Conservation (phyloP, 2,797 vertebrate genomes). For the Myotis myotis region DNA sequence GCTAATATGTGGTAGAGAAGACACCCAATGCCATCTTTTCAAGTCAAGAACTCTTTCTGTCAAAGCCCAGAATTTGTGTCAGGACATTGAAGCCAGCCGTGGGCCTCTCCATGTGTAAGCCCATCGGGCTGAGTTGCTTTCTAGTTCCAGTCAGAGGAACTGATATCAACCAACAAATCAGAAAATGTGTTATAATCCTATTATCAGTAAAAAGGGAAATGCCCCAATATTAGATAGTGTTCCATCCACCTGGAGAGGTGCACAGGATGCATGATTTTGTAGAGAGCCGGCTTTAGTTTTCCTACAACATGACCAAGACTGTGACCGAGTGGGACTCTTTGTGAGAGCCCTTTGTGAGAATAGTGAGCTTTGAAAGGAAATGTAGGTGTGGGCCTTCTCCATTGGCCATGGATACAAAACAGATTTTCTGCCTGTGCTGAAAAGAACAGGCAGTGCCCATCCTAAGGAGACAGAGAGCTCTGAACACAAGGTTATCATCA, state of each 20-base stretch:
- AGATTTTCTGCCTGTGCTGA: conserved; percentile 40
- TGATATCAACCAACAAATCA: not conserved
- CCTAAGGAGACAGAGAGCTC: not conserved
- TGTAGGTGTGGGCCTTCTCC: not conserved
- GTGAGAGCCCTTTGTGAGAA: not conserved
- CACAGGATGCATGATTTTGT: not conserved
- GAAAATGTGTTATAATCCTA: not conserved
- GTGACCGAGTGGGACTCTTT: not conserved
- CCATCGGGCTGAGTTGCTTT: not conserved
- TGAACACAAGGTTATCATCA: not conserved
- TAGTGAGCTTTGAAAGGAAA: conserved; percentile 18
- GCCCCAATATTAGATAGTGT: not conserved
- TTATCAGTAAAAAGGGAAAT: not conserved
- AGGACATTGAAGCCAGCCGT: not conserved
- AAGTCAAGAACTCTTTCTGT: conserved; percentile 35
- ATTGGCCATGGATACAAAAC: conserved; percentile 44
- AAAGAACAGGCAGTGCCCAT: conserved; percentile 12
- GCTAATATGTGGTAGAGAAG: not conserved
- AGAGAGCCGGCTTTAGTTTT: conserved; percentile 4
- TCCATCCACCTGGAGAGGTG: not conserved
- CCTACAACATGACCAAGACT: not conserved
- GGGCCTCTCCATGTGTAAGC: not conserved
- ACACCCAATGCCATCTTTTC: not conserved
- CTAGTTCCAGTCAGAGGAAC: not conserved
- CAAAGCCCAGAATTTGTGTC: not conserved